phyloP scores from a whole-genome alignment of 1,140 invertebrate species.

The Trichonephila inaurata region DNA sequence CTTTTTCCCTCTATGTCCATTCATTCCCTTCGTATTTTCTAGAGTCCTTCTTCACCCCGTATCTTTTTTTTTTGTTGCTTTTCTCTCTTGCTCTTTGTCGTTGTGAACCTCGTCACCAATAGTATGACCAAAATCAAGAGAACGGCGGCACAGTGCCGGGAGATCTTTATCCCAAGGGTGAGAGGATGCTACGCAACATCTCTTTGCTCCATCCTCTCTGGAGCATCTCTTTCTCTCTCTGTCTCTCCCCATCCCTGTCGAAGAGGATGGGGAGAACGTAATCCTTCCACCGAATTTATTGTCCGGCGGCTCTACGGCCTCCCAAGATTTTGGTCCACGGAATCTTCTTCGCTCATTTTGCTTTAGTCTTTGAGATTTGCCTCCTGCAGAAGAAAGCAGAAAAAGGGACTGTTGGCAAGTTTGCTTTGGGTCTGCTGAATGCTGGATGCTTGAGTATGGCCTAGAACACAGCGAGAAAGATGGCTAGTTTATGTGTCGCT shows the following conservation, averaged over 20 bases:
- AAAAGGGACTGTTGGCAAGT: conserved; percentile 56
- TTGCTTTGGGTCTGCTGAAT: not conserved
- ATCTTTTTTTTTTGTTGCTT: not conserved
- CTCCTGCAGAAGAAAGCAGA: conserved; percentile 2
- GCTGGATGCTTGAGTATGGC: not conserved
- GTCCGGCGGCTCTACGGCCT: conserved; percentile 61
- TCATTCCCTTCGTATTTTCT: conserved; percentile 69
- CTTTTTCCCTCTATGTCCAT: conserved; percentile 39
- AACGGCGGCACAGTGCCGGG: conserved; percentile 39
- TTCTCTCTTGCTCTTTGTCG: conserved; percentile 38
- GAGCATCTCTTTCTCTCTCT: conserved; percentile 37
- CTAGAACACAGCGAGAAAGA: too few species aligned
- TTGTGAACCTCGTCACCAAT: conserved; percentile 67
- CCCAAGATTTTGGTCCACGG: conserved; percentile 23
- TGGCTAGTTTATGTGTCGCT: not conserved
- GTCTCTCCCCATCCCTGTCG: not conserved
- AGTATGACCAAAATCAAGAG: conserved; percentile 74
- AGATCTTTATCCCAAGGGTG: conserved; percentile 61
- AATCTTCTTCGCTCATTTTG: conserved; percentile 36
- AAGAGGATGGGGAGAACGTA: not conserved
- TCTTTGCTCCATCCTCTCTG: conserved; percentile 10
- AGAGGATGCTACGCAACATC: conserved; percentile 66
- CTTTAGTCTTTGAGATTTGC: conserved; percentile 60
- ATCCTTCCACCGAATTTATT: conserved; percentile 73
- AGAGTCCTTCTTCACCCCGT: not conserved